Evolutionary conservation across 2,113 vertebrate genomes (phyloP), one percentile per base, ranked within the genome.

Genomic region (Amblyornis subalaris): DNA sequence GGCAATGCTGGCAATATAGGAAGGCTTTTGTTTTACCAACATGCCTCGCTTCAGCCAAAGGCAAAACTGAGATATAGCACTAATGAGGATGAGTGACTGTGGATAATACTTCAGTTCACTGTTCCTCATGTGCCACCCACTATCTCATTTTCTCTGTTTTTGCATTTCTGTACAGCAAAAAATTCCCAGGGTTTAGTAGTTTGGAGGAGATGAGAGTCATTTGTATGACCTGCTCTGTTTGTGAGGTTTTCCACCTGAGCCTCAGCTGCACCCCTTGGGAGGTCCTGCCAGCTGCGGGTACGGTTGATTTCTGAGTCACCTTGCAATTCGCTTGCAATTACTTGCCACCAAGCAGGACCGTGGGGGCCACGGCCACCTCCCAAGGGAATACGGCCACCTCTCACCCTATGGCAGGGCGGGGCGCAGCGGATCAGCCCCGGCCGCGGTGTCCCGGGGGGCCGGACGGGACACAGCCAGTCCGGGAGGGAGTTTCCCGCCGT

Each of bases 401-500:
- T 24, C 14, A 3, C 33, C 8, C n/a, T 20, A 70, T 26, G 78
- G 29, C 87, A 51, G 44, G 9, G 28, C 11, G 19, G 38, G 31
- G 50, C 26, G 3, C 60, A 29, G 54, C 22, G 28, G 12, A 2
- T 4, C 61, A 18, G 16, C 20, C 11, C 9, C 2, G 6, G 5
- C 26, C 3, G 7, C n/a, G 3, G 38, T 21, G 7, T 25, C 24
- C n/a, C 6, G 21, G 23, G 51, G 21, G 12, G 64, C 5, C 7
- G n/a, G 25, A 6, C 26, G n/a, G 54, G 47, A 11, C 20, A 0
- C 25, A 21, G 51, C 38, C 4, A 8, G 6, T 15, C 6, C 29
- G 10, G 5, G n/a, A 3, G 38, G 12, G 48, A 50, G 23, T 6
- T 4, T 11, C 20, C 19, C 35, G 42, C 70, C 7, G 0, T 14